Evolutionary conservation across 2,888 invertebrate species (phyloP), one percentile per base, ranked within the genome.

Genomic region (Tiphia femorata): DNA sequence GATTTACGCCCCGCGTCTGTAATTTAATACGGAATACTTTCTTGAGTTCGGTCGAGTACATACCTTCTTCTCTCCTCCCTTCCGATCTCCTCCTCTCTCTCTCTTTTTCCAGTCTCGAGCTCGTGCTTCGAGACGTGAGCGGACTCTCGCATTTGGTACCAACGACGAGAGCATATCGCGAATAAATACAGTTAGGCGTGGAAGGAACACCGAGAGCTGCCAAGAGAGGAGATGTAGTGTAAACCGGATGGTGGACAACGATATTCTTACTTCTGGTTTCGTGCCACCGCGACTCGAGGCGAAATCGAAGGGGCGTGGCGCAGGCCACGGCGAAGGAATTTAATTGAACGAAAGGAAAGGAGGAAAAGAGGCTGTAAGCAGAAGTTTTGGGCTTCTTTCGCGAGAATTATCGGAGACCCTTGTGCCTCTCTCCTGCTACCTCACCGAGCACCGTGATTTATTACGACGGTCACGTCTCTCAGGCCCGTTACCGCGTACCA

Each of bases 1-100:
- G 69, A 68, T 69, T 70, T 68, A 68, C 70, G 68, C 68, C 70
- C 50, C 51, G 55, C 68, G 70, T 58, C 68, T 64, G 70, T 69
- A 69, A 69, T 69, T 69, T 70, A 69, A 70, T 69, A 70, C 67
- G 61, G 61, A 58, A 64, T 69, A 68, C 68, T 68, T 68, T 49
- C 59, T 49, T 46, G 57, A 47, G 63, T 64, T 70, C 61, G 64
- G 61, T 54, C 64, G 55, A 62, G 55, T 54, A 67, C 67, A 58
- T 53, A 60, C 67, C 57, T 58, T 62, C 62, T 42, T 52, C 67
- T 51, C 41, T 43, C 42, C 58, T 49, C 53, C 12, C 27, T 37
- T 38, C 35, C 30, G 20, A 27, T 44, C 58, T 42, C n/a, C 42
- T 8, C 25, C n/a, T 8, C 25, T 8, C 25, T 25, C 8, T 8